Evolutionary conservation across 1,140 invertebrate species (phyloP), one percentile per base, ranked within the genome.

Genomic region (Vanessa atalanta): DNA sequence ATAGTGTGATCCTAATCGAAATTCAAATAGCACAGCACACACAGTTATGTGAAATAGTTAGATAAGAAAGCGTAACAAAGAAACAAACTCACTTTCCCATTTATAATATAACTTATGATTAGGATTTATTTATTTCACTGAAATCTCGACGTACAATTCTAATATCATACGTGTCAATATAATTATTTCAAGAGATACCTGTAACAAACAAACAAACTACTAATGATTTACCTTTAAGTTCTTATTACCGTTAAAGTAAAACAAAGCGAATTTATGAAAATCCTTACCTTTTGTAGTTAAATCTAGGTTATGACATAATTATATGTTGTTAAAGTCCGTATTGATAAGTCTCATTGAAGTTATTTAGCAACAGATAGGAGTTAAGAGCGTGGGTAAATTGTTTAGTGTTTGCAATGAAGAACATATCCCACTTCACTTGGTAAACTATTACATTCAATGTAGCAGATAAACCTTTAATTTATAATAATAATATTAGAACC

Each of bases 301-400:
- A 53, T 31, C 26, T 53, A 53, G 15, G 50, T 8, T 53, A 53
- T 53, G 50, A 53, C 50, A 53, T 53, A 53, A 53, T 53, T 53
- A 15, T n/a, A 53, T 53, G 50, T n/a, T 53, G 15, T 53, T 53
- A 16, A 53, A 53, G n/a, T 53, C 50, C 50, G 7, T 57, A 23
- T 23, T 13, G 20, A 61, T 15, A 31, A 37, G 6, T 3, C 26
- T 37, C 26, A 61, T 37, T n/a, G n/a, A 5, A 61, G 26, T n/a
- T 63, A 16, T 71, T 71, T 71, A 70, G 69, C 31, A 71, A 71
- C n/a, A 20, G 50, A 16, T 64, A 43, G 11, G n/a, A 31, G 26
- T 47, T 51, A 26, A 47, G 65, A 66, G 6, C 69, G 69, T 71
- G 69, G 61, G 69, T 71, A 71, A 71, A 65, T 71, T 61, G 57